Evolutionary conservation across 2,113 vertebrate genomes (phyloP), one percentile per base, ranked within the genome.

Genomic region (Vidua chalybeata): DNA sequence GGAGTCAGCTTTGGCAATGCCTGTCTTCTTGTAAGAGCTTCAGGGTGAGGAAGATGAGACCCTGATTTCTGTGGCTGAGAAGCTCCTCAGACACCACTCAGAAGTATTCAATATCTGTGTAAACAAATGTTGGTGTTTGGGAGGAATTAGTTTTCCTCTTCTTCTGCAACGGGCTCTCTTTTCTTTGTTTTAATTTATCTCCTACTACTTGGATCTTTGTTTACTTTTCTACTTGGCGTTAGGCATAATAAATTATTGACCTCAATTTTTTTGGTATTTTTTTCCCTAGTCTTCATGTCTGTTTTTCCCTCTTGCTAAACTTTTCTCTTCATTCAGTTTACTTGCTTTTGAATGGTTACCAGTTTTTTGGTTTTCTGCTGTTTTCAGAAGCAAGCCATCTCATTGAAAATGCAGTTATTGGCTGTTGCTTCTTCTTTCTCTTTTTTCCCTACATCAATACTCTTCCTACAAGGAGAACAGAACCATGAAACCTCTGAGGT

Each of bases 321-420:
- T 93, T 96, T 56, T 67, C 18, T 74, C 78, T 92, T 95, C 72
- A 41, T 88, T 93, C 78, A 37, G 48, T 87, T 94, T 94, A 91
- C 89, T 97, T 91, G 85, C 56, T 95, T 94, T 94, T 94, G 78
- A 78, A 90, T 37, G 17, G 46, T 81, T 81, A 92, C 87, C 81
- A 80, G 72, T 31, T 90, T 93, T 93, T 88, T 69, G 12, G 71
- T 62, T 96, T 96, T 97, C 76, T 93, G 76, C 93, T 96, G 83
- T 81, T 93, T 93, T 89, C 93, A 94, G 84, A 94, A 87, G 84
- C 68, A 80, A 96, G 73, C 45, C 39, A 68, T 69, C 92, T 96
- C 87, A 96, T 77, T 94, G 96, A 90, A 97, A 95, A 91, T 97
- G 84, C 90, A 89, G 84, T 84, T 94, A 93, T 80, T 87, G 91